These are phyloP conservation scores for Acrossocheilus wenchowensis DNA, from an alignment of 2,797 vertebrate genomes.

Conservation along the genomic window DNA sequence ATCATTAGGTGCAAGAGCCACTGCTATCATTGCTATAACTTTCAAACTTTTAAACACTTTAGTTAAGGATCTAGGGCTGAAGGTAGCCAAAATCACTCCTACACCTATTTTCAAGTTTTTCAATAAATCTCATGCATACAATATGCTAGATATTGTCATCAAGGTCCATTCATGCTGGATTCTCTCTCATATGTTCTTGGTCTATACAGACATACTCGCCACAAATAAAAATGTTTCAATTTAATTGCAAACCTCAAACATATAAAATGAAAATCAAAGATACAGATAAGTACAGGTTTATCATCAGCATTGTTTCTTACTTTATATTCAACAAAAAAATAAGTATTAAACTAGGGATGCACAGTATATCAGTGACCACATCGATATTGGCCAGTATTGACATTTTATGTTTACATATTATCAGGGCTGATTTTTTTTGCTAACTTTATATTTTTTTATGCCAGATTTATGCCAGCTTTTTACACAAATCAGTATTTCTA, in stretches of 20 bases:
- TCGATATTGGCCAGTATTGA: not conserved
- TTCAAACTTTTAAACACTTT: not conserved
- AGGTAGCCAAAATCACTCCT: not conserved
- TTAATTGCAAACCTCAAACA: constrained; percentile 90
- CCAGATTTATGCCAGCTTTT: constrained; percentile 9
- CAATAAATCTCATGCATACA: not conserved
- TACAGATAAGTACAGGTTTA: constrained; percentile 84
- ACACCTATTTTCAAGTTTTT: not conserved
- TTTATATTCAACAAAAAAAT: constrained; percentile 48
- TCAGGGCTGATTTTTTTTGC: not conserved
- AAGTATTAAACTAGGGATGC: constrained; percentile 50
- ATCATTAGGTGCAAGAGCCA: not conserved
- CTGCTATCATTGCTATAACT: not conserved
- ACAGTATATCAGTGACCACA: constrained; percentile 19
- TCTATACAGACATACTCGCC: constrained; percentile 34
- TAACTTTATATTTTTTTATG: not conserved
- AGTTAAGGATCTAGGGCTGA: not conserved
- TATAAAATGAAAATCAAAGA: constrained; percentile 81
- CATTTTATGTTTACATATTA: not conserved
- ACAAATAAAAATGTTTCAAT: constrained; percentile 89
- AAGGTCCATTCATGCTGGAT: not conserved
- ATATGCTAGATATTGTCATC: not conserved
- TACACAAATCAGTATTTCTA: not conserved
- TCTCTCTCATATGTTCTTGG: not conserved
- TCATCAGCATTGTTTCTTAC: constrained; percentile 75